A percentile compares a stretch with the other conserved stretches of the same genome.
These are phyloP conservation scores for Pristionchus maxplancki DNA, from an alignment of 2,888 invertebrate genomes.

Conservation along the genomic window DNA sequence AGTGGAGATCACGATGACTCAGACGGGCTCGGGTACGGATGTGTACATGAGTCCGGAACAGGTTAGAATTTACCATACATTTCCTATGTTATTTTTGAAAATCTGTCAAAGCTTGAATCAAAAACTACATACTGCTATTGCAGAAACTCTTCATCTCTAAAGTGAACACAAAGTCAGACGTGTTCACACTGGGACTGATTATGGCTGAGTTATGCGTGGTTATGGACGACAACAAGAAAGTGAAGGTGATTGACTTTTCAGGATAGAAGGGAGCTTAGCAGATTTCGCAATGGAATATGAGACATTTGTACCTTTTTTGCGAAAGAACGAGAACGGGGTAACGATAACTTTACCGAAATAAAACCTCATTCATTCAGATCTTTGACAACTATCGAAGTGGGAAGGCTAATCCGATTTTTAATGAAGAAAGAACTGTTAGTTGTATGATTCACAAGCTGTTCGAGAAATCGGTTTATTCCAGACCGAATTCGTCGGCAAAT, in stretches of 20 bases:
- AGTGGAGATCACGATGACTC: background rate
- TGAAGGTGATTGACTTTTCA: background rate
- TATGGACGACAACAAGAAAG: background rate
- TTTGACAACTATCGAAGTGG: background rate
- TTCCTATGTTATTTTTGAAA: too few relatives aligned
- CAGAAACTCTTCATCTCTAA: background rate
- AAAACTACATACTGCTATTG: background rate
- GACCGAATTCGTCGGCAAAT: background rate
- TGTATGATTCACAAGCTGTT: too few relatives aligned
- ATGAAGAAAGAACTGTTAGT: background rate
- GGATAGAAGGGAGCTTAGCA: too few relatives aligned
- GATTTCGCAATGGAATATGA: too few relatives aligned
- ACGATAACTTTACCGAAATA: too few relatives aligned
- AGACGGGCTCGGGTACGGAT: background rate
- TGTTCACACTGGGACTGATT: background rate
- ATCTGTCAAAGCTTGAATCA: background rate
- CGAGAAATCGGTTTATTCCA: too few relatives aligned
- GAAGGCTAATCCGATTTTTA: background rate
- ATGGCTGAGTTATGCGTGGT: background rate
- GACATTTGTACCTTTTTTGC: too few relatives aligned
- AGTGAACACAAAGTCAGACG: background rate
- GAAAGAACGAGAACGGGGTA: too few relatives aligned
- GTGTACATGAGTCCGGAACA: slow-evolving; percentile 3
- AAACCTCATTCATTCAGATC: background rate
- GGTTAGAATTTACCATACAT: too few relatives aligned